These are phyloP conservation scores for Lasioglossum oenotherae DNA, from an alignment of 2,888 invertebrate genomes.

Conservation along the genomic window DNA sequence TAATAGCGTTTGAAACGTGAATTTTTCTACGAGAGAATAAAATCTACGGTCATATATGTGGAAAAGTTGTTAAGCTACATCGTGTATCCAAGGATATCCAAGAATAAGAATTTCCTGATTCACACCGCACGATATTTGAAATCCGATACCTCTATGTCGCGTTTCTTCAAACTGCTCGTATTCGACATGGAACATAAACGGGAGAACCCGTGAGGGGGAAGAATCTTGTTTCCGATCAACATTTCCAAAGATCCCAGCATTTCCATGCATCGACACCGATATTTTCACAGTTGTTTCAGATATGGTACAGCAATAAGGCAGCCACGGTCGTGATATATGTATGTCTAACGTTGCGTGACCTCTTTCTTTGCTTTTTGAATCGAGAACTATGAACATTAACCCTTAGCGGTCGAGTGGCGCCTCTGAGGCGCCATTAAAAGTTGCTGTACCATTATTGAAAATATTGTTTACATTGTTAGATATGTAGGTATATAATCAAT, in stretches of 20 bases:
- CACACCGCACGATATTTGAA: conserved; percentile 20
- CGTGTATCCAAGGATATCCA: neutral
- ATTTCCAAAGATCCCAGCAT: conserved; percentile 23
- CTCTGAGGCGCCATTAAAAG: too few relatives aligned
- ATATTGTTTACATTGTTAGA: too few relatives aligned
- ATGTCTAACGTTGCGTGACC: conserved; percentile 57
- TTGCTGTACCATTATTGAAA: too few relatives aligned
- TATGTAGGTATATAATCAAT: too few relatives aligned
- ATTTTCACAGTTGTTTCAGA: conserved; percentile 33
- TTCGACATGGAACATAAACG: conserved; percentile 10
- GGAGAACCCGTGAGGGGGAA: neutral
- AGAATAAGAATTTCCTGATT: conserved; percentile 14
- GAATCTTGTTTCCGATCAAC: conserved; percentile 33
- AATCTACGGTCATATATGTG: neutral
- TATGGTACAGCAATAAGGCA: conserved; percentile 68
- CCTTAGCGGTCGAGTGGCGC: too few relatives aligned
- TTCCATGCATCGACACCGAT: conserved; percentile 27
- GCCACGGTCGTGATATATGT: conserved; percentile 62
- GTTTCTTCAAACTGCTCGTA: conserved; percentile 18
- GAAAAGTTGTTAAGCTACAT: neutral
- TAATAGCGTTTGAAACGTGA: neutral
- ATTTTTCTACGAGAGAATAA: neutral
- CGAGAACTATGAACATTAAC: conserved; percentile 63
- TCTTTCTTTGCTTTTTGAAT: conserved; percentile 33
- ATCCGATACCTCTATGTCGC: conserved; percentile 23